Evolutionary conservation across 64 coral and sea anemone species (phyloP).

Genomic region (Stylophora pistillata): DNA sequence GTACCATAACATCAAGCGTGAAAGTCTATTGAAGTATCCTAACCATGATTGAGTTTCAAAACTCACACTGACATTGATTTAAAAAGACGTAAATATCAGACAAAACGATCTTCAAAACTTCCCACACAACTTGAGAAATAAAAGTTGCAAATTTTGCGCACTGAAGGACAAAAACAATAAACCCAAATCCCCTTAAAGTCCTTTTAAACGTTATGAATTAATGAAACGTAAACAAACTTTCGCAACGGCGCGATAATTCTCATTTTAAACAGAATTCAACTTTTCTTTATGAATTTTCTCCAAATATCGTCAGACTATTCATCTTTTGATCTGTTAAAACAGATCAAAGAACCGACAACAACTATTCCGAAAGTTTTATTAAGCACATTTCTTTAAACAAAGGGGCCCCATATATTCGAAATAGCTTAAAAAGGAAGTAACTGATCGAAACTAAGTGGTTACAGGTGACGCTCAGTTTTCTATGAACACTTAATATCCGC

Average conservation of each 20-base stretch:
- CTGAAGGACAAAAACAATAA: no score
- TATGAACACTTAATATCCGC: conserved; percentile 2
- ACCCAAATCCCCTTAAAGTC: no score
- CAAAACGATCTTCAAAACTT: no score
- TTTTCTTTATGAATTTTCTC: neutral
- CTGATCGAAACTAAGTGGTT: neutral
- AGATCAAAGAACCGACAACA: neutral
- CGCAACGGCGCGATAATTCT: neutral
- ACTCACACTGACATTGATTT: no score
- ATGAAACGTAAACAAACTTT: no score
- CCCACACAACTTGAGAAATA: no score
- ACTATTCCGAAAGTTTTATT: neutral
- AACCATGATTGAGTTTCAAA: no score
- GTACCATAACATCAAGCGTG: no score
- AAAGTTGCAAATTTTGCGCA: no score
- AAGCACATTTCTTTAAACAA: neutral
- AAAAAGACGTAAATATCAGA: no score
- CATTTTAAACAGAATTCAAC: neutral
- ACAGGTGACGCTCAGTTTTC: neutral
- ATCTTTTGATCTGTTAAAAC: neutral
- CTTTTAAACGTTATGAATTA: no score
- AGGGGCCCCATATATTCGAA: neutral
- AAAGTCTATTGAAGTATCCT: no score
- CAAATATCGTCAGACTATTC: neutral
- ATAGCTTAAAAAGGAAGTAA: neutral